A percentile compares a stretch with the other conserved stretches of the same genome.
phyloP scores from a whole-genome alignment of 2,888 invertebrate genomes.

The Chalcosyrphus nemorum region DNA sequence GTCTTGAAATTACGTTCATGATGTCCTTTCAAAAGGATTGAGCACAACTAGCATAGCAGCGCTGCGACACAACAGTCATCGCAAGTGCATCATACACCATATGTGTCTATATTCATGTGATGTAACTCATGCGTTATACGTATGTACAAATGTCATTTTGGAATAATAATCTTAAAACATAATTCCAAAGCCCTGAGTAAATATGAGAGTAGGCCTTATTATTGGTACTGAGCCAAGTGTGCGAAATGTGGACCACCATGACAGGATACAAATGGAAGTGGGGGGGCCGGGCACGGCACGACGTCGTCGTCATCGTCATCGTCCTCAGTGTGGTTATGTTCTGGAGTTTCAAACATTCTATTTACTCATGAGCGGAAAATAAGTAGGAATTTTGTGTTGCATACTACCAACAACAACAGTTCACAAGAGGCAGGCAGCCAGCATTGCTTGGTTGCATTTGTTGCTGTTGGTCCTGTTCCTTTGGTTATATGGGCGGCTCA shows the following conservation, averaged over 20 bases:
- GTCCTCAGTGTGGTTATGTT: slow-evolving; percentile 53
- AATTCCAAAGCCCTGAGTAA: slow-evolving; percentile 64
- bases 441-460: slow-evolving; percentile 33
- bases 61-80: slow-evolving; percentile 42
- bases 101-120: slow-evolving; percentile 1
- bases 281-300: background rate
- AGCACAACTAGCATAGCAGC: slow-evolving; percentile 39
- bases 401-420: slow-evolving; percentile 19
- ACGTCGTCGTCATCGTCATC: slow-evolving; percentile 50
- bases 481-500: background rate
- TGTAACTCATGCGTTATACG: slow-evolving; percentile 31
- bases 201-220: slow-evolving; percentile 46
- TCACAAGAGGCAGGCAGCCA: too few relatives aligned
- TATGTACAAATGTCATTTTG: slow-evolving; percentile 58
- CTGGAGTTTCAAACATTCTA: slow-evolving; percentile 43
- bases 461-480: slow-evolving; percentile 18
- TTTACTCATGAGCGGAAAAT: slow-evolving; percentile 68
- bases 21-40: slow-evolving; percentile 59
- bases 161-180: slow-evolving; percentile 70
- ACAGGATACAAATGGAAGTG: background rate
- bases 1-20: slow-evolving; percentile 66
- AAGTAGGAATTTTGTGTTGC: slow-evolving; percentile 56
- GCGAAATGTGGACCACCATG: slow-evolving; percentile 51
- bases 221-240: slow-evolving; percentile 64
- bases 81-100: slow-evolving; percentile 37